Percentiles rank a stretch among this genome's conserved stretches.
These are phyloP conservation scores for Papilio elwesi DNA, from an alignment of 2,888 invertebrate species.

Conservation along the genomic window DNA sequence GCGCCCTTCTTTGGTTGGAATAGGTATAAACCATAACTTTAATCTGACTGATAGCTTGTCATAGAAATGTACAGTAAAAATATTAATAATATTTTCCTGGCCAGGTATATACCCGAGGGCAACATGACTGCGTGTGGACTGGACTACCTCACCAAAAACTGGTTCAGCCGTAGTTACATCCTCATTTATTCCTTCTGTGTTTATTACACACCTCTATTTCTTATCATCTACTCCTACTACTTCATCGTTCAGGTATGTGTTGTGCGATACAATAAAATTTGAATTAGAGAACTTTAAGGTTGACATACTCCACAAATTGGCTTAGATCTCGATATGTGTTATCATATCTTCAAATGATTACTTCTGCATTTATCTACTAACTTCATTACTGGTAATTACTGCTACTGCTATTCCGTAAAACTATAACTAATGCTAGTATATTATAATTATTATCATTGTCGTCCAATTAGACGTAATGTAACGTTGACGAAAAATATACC, in stretches of 20 bases:
- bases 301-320: no score
- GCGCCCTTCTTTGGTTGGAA: conserved; percentile 95
- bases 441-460: no score
- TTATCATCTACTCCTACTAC: conserved; percentile 94
- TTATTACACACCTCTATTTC: conserved; percentile 89
- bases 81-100: not conserved
- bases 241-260: conserved; percentile 90
- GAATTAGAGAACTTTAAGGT: no score
- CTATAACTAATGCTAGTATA: no score
- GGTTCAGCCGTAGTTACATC: conserved; percentile 91
- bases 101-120: conserved; percentile 95
- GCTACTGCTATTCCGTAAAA: no score
- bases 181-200: conserved; percentile 90
- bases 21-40: conserved; percentile 73
- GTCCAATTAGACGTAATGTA: no score
- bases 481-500: no score
- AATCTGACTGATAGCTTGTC: not conserved
- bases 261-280: not conserved
- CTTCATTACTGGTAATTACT: no score
- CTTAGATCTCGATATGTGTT: no score
- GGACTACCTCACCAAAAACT: conserved; percentile 91
- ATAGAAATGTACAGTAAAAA: not conserved
- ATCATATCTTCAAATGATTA: no score
- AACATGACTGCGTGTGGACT: conserved; percentile 97
- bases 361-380: no score